Evolutionary conservation across 2,113 vertebrate genomes (phyloP).

Genomic region (Antennarius striatus): DNA sequence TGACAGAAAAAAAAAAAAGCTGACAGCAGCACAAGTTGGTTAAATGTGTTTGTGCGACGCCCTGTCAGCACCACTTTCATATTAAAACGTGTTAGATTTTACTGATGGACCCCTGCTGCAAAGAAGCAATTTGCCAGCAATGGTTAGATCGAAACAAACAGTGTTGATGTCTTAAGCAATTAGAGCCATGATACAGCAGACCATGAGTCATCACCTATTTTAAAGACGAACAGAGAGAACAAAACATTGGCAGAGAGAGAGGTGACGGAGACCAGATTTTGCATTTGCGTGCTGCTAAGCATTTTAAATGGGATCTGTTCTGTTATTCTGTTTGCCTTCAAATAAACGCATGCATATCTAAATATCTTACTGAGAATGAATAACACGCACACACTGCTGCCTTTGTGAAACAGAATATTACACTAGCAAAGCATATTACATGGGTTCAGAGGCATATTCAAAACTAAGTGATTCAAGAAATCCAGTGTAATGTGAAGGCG

Average conservation of each 20-base stretch:
- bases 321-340: conserved; percentile 43
- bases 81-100: conserved; percentile 38
- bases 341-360: conserved; percentile 48
- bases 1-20: conserved; percentile 23
- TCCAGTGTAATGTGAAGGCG: conserved; percentile 39
- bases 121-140: conserved; percentile 56
- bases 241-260: conserved; percentile 4
- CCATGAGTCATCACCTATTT: conserved; percentile 35
- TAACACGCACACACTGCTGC: conserved; percentile 34
- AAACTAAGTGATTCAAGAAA: conserved; percentile 52
- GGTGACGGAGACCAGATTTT: conserved; percentile 19
- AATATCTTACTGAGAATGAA: conserved; percentile 49
- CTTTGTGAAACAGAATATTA: conserved; percentile 54
- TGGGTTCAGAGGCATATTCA: conserved; percentile 43
- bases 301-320: conserved; percentile 42
- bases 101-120: conserved; percentile 5
- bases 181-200: conserved; percentile 39
- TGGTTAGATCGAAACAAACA: conserved; percentile 62
- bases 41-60: conserved; percentile 6
- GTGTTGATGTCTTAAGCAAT: conserved; percentile 48
- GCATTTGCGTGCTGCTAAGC: conserved; percentile 35
- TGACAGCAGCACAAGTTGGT: not conserved
- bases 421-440: conserved; percentile 45
- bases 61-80: conserved; percentile 20
- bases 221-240: conserved; percentile 12